phyloP scores from a whole-genome alignment of 2,888 invertebrate genomes.

The Lasioglossum oenotherae region DNA sequence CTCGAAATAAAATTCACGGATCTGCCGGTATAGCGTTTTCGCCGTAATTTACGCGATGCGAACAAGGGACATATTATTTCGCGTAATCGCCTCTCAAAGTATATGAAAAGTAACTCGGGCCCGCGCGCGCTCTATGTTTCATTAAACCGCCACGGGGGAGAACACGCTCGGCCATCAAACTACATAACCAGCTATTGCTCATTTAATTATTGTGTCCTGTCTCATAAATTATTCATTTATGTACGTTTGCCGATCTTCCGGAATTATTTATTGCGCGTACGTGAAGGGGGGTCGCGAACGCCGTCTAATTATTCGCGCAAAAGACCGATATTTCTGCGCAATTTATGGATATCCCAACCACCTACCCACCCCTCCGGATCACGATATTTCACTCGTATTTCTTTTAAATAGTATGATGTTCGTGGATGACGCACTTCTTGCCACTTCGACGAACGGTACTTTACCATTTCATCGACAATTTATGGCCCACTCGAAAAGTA shows the following conservation, averaged over 20 bases:
- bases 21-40: neutral
- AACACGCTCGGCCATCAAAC: slow-evolving; percentile 36
- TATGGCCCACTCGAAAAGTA: neutral
- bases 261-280: slow-evolving; percentile 47
- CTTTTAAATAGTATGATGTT: neutral
- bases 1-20: slow-evolving; percentile 19
- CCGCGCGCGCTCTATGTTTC: slow-evolving; percentile 22
- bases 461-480: neutral
- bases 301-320: slow-evolving; percentile 43
- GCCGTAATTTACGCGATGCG: slow-evolving; percentile 38
- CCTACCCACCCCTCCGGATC: neutral
- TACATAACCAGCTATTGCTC: slow-evolving; percentile 49
- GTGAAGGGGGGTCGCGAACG: slow-evolving; percentile 39
- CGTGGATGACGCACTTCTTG: neutral
- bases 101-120: slow-evolving; percentile 37
- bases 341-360: slow-evolving; percentile 22
- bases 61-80: slow-evolving; percentile 32
- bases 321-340: slow-evolving; percentile 35
- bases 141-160: slow-evolving; percentile 8
- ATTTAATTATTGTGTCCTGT: slow-evolving; percentile 52
- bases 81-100: slow-evolving; percentile 21
- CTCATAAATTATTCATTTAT: slow-evolving; percentile 53
- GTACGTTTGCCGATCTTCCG: slow-evolving; percentile 46
- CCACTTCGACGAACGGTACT: neutral
- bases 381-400: neutral